Evolutionary conservation across 2,113 vertebrate genomes (phyloP), one percentile per base, ranked within the genome.

Genomic region (Narcine bancroftii): DNA sequence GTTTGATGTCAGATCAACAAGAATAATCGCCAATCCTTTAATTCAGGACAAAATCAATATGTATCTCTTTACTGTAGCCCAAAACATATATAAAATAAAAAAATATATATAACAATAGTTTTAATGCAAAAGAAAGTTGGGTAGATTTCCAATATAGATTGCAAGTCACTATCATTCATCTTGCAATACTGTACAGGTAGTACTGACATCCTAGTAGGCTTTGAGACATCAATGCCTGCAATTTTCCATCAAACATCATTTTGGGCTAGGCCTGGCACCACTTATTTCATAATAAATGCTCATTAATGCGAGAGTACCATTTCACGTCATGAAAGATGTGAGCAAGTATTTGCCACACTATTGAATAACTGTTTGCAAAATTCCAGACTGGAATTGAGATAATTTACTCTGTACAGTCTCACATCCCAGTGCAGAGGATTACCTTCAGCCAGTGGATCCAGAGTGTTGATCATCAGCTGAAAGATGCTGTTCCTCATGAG

Each of bases 401-500:
- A 60, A 87, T 69, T 45, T 9, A 11, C 42, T 89, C 15, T 69
- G 65, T 89, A 66, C 65, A 89, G 24, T 89, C 66, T 89, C 63
- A 89, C 63, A 89, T 89, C 87, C 9, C 3, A 24, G 63, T 65
- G 39, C 3, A 45, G 63, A 29, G 13, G 63, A 65, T 91, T 91
- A 91, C 89, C 89, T 91, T 91, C 89, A 91, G 89, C 89, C 92
- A 99, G 97, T 7, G 98, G 98, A 93, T 99, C 98, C 91, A 99
- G 95, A 0, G 98, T 99, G 94, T 99, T 97, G 94, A 99, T 99
- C 98, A 99, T 99, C 93, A 99, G 97, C 94, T 99, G 98, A 94
- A 99, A 99, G 95, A 99, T 99, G 95, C 98, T 99, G 93, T 99
- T 99, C 94, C 98, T 98, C 98, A 99, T 99, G 93, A 99, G 95